These are phyloP conservation scores for Menura novaehollandiae DNA, from an alignment of 2,113 vertebrate species.

Conservation along the genomic window DNA sequence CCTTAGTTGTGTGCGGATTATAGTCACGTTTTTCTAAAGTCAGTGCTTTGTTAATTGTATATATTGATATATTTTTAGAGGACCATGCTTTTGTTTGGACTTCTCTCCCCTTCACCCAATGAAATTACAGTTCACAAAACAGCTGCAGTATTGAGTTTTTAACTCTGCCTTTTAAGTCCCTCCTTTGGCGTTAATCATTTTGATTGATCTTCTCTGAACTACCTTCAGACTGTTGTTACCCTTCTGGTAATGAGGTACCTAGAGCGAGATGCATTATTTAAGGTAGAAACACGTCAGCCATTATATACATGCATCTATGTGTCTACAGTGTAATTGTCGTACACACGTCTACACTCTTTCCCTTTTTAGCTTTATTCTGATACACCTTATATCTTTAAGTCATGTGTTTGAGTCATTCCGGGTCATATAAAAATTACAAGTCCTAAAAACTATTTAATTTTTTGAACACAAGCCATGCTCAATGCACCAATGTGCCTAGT, in stretches of 20 bases:
- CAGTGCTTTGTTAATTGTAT: not conserved
- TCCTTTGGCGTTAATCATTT: not conserved
- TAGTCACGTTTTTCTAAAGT: not conserved
- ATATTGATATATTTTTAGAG: not conserved
- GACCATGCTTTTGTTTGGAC: not conserved
- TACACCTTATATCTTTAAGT: not conserved
- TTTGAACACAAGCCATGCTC: not conserved
- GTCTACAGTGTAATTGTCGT: not conserved
- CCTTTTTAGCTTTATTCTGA: not conserved
- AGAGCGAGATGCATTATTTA: not conserved
- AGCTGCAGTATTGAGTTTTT: not conserved
- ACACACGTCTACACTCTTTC: not conserved
- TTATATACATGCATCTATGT: not conserved
- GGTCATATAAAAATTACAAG: not conserved
- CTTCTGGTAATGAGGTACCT: not conserved
- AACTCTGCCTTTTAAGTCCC: not conserved
- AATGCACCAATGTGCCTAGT: not conserved
- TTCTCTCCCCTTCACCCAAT: not conserved
- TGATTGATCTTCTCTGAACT: constrained; percentile 11
- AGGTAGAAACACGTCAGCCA: not conserved
- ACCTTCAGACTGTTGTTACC: not conserved
- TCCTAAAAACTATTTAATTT: not conserved
- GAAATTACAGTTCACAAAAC: not conserved
- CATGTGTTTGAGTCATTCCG: not conserved
- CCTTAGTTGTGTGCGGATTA: not conserved